Evolutionary conservation across 53 echinoderm and acorn worm genomes (phyloP).

Genomic region (Mesocentrotus franciscanus): DNA sequence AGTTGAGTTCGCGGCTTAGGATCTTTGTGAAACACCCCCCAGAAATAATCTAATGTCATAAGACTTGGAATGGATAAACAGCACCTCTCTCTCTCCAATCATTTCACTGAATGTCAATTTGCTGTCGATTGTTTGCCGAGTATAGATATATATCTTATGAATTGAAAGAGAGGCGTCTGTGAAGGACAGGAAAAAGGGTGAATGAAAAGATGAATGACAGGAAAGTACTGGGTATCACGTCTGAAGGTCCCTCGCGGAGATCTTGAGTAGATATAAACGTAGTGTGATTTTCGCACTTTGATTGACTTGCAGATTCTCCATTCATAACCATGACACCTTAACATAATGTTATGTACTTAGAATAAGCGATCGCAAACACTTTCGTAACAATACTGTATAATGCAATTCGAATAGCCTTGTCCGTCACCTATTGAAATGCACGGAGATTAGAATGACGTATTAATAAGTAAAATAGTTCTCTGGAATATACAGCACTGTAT

Average conservation of each 20-base stretch:
- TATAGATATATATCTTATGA: background rate
- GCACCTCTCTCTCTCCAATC: background rate
- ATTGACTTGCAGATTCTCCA: background rate
- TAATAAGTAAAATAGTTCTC: too few species aligned
- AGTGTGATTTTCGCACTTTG: background rate
- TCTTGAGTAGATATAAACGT: background rate
- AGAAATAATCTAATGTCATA: too few species aligned
- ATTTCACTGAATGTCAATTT: background rate
- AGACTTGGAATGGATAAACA: background rate
- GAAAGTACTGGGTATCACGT: background rate
- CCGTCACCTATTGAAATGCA: too few species aligned
- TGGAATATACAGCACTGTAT: too few species aligned
- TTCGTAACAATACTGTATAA: too few species aligned
- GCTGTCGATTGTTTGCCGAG: background rate
- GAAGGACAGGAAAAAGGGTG: background rate
- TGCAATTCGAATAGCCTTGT: too few species aligned
- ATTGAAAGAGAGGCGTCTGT: background rate
- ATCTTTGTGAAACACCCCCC: too few species aligned
- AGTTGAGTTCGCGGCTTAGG: too few species aligned
- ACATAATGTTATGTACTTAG: background rate
- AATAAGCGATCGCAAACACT: too few species aligned
- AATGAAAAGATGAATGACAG: constrained; percentile 6
- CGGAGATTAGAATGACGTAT: too few species aligned
- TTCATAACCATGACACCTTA: background rate
- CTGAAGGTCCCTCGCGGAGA: background rate